These are phyloP conservation scores for Ptilorrhoa leucosticta DNA, from an alignment of 2,113 vertebrate genomes.

Conservation along the genomic window DNA sequence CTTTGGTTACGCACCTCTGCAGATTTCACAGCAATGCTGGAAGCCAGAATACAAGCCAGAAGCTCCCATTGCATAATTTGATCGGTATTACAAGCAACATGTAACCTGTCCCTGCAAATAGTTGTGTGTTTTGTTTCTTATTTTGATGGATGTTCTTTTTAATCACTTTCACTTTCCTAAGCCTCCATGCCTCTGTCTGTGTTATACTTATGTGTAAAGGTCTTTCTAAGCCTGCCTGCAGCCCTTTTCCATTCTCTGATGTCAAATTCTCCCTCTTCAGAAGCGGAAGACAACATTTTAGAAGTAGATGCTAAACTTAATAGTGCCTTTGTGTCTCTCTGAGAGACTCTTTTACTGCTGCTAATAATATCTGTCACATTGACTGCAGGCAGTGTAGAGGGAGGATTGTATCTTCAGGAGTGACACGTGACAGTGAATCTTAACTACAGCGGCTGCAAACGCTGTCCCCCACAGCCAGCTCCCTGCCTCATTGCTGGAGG, in stretches of 20 bases:
- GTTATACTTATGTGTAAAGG: not conserved
- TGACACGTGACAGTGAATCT: not conserved
- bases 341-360: not conserved
- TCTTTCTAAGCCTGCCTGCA: not conserved
- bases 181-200: not conserved
- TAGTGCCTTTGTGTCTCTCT: not conserved
- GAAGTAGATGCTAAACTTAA: not conserved
- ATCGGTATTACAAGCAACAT: not conserved
- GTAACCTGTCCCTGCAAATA: not conserved
- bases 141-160: not conserved
- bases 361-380: slow-evolving; percentile 39
- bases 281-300: not conserved
- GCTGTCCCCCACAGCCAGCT: not conserved
- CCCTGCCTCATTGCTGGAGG: not conserved
- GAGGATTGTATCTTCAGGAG: not conserved
- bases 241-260: not conserved
- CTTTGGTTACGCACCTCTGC: not conserved
- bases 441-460: not conserved
- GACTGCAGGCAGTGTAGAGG: not conserved
- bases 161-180: not conserved
- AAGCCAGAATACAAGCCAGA: not conserved
- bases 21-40: not conserved
- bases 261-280: not conserved
- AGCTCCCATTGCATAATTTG: not conserved
- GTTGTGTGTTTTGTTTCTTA: not conserved